phyloP scores from a whole-genome alignment of 2,797 vertebrate species.

The Myripristis jacobus region DNA sequence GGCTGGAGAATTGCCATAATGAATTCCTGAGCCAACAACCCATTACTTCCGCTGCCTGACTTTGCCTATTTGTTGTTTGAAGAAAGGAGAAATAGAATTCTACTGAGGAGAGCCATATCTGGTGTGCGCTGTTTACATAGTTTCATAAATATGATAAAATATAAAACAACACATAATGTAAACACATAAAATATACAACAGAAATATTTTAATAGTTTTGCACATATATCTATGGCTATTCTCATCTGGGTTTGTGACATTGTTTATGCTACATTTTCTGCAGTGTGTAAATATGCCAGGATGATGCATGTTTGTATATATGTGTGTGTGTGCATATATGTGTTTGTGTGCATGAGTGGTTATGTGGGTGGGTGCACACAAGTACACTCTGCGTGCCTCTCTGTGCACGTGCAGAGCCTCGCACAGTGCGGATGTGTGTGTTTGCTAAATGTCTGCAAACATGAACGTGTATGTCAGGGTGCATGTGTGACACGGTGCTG shows the following conservation, averaged over 20 bases:
- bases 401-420: slow-evolving; percentile 35
- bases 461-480: slow-evolving; percentile 61
- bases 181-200: slow-evolving; percentile 62
- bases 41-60: slow-evolving; percentile 81
- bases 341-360: slow-evolving; percentile 27
- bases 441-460: slow-evolving; percentile 62
- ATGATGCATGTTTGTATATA: slow-evolving; percentile 52
- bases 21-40: slow-evolving; percentile 82
- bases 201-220: slow-evolving; percentile 45
- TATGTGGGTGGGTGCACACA: slow-evolving; percentile 52
- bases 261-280: slow-evolving; percentile 52
- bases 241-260: slow-evolving; percentile 29
- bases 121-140: slow-evolving; percentile 57
- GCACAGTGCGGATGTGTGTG: slow-evolving; percentile 40
- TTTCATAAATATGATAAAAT: slow-evolving; percentile 63
- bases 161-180: slow-evolving; percentile 62
- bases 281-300: slow-evolving; percentile 66
- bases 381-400: slow-evolving; percentile 22
- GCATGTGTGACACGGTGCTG: slow-evolving; percentile 66
- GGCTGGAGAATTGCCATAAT: slow-evolving; percentile 83
- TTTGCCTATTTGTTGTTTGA: slow-evolving; percentile 81
- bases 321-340: background rate
- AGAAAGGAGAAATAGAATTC: slow-evolving; percentile 68
- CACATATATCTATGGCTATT: slow-evolving; percentile 32
- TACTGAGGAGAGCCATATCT: slow-evolving; percentile 73